phyloP scores from a whole-genome alignment of 2,797 vertebrate species.

The Lemur catta region DNA sequence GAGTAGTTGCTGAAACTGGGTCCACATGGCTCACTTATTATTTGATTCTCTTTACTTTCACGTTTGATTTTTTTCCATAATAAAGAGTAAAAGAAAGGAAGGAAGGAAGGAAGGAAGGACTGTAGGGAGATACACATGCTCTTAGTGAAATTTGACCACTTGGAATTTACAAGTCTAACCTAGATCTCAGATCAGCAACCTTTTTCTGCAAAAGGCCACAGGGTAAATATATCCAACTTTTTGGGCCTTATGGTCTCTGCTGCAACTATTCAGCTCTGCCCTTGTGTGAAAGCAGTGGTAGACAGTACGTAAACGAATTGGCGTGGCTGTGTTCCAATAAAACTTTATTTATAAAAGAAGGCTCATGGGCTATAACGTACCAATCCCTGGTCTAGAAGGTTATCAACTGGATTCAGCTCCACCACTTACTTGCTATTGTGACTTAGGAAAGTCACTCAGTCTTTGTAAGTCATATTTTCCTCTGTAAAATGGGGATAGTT shows the following conservation, averaged over 20 bases:
- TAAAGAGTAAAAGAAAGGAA: neutral
- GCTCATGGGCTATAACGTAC: neutral
- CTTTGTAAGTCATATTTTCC: neutral
- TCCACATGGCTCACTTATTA: neutral
- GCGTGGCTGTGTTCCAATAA: neutral
- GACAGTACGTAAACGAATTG: neutral
- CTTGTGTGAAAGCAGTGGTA: neutral
- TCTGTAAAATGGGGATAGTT: neutral
- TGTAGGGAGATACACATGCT: neutral
- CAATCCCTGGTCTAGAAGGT: neutral
- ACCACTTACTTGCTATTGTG: neutral
- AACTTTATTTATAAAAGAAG: slow-evolving; percentile 31
- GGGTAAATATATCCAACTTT: neutral
- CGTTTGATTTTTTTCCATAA: neutral
- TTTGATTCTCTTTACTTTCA: neutral
- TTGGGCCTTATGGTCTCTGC: neutral
- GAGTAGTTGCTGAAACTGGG: neutral
- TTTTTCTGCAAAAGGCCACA: neutral
- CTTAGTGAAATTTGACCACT: neutral
- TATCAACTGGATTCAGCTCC: neutral
- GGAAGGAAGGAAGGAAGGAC: too few species aligned
- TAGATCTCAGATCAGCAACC: neutral
- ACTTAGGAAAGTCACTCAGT: neutral
- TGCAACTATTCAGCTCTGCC: neutral
- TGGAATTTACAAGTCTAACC: neutral